Evolutionary conservation across 2,797 vertebrate genomes (phyloP), one percentile per base, ranked within the genome.

Genomic region (Mergus octosetaceus): DNA sequence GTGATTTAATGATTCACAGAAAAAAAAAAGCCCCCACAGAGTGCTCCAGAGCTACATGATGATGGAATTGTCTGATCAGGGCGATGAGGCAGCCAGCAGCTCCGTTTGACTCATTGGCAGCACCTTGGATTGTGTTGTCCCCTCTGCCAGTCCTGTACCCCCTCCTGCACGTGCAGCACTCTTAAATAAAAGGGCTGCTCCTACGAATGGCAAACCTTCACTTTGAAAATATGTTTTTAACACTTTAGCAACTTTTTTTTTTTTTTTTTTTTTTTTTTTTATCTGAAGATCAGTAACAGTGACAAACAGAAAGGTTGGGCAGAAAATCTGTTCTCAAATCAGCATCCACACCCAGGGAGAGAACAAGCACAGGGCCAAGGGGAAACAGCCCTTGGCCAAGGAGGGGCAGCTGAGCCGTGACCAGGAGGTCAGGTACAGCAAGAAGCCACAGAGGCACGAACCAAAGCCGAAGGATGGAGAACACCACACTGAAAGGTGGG

Each of bases 1-100:
- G 20, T 36, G 54, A 75, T 64, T 5, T 57, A 18, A 62, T 73
- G 5, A 24, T 28, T 15, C 30, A 56, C 58, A 85, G 43, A 79
- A 85, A 83, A 79, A 85, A 83, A 32, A 38, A 86, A 51, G 9
- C 15, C 20, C 70, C 36, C 68, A 43, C 9, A 19, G 27, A 32
- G 32, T 0, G 0, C 53, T 71, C 32, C 38, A 77, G 25, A 88
- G 18, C 22, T 43, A 32, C 0, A 0, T 1, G 7, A 2, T 8
- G 19, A 74, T 5, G 32, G 12, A 84, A 32, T 19, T 2, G 85
- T 82, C 60, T 79, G 49, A 68, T 39, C 49, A 85, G 21, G 0
- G 0, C 34, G 19, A 82, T 4, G 32, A 86, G 36, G 2, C 68
- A 85, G 19, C 1, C 1, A 77, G 43, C 70, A 32, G 30, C 45